Evolutionary conservation across 1,140 invertebrate species (phyloP).

Genomic region (Trachelipus rathkii): DNA sequence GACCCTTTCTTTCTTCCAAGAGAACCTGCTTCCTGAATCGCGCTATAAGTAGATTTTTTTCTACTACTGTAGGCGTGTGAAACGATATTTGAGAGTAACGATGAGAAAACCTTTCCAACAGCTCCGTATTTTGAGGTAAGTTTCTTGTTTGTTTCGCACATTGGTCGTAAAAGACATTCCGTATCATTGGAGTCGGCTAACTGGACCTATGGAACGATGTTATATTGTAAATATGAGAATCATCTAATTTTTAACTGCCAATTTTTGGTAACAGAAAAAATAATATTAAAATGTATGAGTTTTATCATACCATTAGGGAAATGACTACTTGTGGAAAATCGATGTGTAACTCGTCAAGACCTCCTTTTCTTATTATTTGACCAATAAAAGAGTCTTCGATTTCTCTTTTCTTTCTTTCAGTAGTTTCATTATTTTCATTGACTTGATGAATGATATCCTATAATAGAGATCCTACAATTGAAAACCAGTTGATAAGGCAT

Average conservation of each 20-base stretch:
- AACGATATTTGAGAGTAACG: not conserved
- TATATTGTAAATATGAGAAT: not conserved
- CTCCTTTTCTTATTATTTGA: slow-evolving; percentile 23
- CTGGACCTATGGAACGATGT: not conserved
- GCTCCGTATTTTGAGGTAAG: not conserved
- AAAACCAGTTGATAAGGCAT: too few relatives aligned
- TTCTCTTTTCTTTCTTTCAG: not conserved
- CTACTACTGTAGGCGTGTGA: not conserved
- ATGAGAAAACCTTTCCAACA: not conserved
- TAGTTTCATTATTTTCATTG: not conserved
- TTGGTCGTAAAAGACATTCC: not conserved
- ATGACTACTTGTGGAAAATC: slow-evolving; percentile 21
- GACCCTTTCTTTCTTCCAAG: not conserved
- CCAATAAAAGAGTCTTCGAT: slow-evolving; percentile 4
- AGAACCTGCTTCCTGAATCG: not conserved
- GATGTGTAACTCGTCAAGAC: slow-evolving; percentile 4
- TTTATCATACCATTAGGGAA: slow-evolving; percentile 20
- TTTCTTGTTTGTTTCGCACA: not conserved
- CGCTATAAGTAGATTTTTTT: not conserved
- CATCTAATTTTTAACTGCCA: too few relatives aligned
- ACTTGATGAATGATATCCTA: not conserved
- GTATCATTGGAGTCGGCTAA: not conserved
- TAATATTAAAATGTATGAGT: not conserved
- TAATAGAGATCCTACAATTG: not conserved
- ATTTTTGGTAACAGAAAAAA: too few relatives aligned